Conservation (phyloP, 2,797 vertebrate genomes). For the Channallabes apus region DNA sequence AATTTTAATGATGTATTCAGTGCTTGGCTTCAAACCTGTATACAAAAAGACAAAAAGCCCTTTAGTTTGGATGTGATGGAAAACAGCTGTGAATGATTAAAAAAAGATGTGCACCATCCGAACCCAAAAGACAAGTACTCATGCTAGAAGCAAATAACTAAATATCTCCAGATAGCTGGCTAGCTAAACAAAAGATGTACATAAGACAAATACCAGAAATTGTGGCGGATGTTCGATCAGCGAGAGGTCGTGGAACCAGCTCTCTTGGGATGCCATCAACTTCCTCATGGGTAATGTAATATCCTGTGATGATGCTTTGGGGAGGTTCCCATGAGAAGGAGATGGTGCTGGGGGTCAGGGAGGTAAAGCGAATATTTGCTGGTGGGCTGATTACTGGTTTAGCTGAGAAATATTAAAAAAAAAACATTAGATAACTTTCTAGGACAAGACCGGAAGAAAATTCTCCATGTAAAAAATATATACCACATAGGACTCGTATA, state of each 20-base stretch:
- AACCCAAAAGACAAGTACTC: background rate
- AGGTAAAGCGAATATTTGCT: conserved; percentile 88
- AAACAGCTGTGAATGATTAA: conserved; percentile 10
- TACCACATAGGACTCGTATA: background rate
- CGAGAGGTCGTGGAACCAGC: conserved; percentile 79
- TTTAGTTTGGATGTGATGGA: background rate
- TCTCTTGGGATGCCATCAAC: conserved; percentile 78
- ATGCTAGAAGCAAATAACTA: background rate
- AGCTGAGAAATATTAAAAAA: conserved; percentile 57
- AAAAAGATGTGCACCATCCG: background rate
- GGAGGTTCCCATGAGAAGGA: conserved; percentile 88
- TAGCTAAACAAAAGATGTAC: background rate
- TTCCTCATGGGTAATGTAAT: conserved; percentile 88
- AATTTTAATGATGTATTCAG: conserved; percentile 88
- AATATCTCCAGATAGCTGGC: background rate
- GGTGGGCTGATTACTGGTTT: conserved; percentile 84
- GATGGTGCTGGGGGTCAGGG: conserved; percentile 84
- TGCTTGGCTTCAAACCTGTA: conserved; percentile 88
- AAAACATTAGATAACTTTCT: background rate
- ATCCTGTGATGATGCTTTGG: conserved; percentile 84
- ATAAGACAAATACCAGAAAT: conserved; percentile 75
- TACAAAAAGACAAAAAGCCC: conserved; percentile 27
- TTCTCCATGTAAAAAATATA: background rate
- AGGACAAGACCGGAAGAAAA: background rate
- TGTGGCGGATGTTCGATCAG: conserved; percentile 77